Conservation (phyloP, 2,113 vertebrate genomes). For the Redunca redunca region DNA sequence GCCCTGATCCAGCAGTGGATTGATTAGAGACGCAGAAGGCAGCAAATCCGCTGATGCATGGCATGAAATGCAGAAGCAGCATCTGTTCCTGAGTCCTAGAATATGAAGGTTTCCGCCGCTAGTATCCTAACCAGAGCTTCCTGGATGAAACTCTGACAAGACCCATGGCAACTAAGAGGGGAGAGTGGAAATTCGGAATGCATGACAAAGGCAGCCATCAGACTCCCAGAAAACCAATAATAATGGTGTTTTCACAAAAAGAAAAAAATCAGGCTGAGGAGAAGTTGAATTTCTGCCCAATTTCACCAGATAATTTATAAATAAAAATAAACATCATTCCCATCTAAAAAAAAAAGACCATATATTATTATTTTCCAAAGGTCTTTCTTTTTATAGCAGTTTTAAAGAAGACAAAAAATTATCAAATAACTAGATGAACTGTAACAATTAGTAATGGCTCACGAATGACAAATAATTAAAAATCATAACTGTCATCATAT, state of each 20-base stretch:
- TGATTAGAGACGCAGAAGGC: not conserved
- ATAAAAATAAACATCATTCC: not conserved
- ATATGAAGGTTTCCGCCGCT: not conserved
- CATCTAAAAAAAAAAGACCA: not conserved
- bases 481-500: not conserved
- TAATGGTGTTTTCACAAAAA: not conserved
- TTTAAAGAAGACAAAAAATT: slow-evolving; percentile 29
- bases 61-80: not conserved
- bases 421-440: slow-evolving; percentile 19
- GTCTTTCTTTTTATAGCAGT: slow-evolving; percentile 17
- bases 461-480: slow-evolving; percentile 27
- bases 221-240: not conserved
- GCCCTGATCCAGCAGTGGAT: not conserved
- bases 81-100: not conserved
- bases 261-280: not conserved
- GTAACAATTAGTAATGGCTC: not conserved
- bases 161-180: not conserved
- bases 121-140: not conserved
- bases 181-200: not conserved
- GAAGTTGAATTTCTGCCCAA: not conserved
- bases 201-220: not conserved
- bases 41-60: not conserved
- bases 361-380: not conserved
- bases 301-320: slow-evolving; percentile 10
- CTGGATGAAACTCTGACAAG: not conserved